phyloP scores from a whole-genome alignment of 1,140 invertebrate genomes.

The Drosophila ambigua region DNA sequence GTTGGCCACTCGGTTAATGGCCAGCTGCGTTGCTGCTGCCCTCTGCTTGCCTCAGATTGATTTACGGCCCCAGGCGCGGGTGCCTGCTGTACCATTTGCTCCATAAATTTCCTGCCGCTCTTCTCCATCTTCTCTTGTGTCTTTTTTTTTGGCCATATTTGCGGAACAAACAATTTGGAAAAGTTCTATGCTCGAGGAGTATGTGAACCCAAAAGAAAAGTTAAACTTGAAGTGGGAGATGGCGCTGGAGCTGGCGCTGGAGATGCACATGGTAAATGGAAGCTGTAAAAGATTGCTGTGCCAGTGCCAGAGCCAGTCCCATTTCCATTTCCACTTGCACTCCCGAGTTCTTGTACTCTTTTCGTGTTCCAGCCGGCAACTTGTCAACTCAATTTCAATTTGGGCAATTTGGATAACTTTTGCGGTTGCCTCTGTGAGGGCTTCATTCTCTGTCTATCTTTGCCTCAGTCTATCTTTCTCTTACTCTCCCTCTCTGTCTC shows the following conservation, averaged over 20 bases:
- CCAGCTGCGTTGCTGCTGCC: conserved; percentile 4
- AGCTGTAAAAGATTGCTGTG: neutral
- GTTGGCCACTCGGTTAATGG: conserved; percentile 52
- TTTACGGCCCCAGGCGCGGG: conserved; percentile 50
- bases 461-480: conserved; percentile 1
- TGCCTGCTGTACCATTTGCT: conserved; percentile 29
- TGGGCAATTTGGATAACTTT: conserved; percentile 80
- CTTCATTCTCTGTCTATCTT: conserved; percentile 22
- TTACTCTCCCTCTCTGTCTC: neutral
- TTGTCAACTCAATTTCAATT: conserved; percentile 83
- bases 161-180: conserved; percentile 46
- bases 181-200: conserved; percentile 19
- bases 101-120: conserved; percentile 48
- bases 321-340: neutral
- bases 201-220: conserved; percentile 4
- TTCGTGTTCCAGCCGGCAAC: conserved; percentile 52
- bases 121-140: neutral
- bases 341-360: conserved; percentile 14
- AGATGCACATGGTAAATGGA: conserved; percentile 8
- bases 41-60: conserved; percentile 59
- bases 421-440: conserved; percentile 62
- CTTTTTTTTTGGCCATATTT: conserved; percentile 4
- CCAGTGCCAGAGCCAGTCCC: no score
- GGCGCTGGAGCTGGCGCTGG: neutral
- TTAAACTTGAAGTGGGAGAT: conserved; percentile 13